These are phyloP conservation scores for Aleiodes leptofemur DNA, from an alignment of 2,888 invertebrate species.

Conservation along the genomic window DNA sequence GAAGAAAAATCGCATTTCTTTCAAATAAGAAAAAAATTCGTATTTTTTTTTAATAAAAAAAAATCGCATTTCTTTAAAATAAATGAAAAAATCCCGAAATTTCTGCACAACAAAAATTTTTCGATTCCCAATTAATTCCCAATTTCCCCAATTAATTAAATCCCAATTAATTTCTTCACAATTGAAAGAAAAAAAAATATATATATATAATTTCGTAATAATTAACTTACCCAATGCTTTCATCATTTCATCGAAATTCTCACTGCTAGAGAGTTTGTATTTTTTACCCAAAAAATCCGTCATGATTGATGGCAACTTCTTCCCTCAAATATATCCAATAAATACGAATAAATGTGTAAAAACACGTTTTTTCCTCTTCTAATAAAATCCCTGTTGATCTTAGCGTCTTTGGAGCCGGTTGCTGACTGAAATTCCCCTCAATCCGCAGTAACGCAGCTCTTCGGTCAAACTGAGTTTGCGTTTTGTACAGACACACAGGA, in stretches of 20 bases:
- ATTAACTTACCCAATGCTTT: conserved; percentile 85
- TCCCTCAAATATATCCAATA: neutral
- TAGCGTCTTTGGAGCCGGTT: conserved; percentile 47
- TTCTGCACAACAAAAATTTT: too few species aligned
- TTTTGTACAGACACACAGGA: conserved; percentile 14
- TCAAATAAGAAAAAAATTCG: too few species aligned
- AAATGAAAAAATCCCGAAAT: too few species aligned
- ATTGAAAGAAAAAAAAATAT: conserved; percentile 4
- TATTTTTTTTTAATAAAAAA: too few species aligned
- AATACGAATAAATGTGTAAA: neutral
- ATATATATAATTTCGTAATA: conserved; percentile 3
- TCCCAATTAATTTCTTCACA: conserved; percentile 2
- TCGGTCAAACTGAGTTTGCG: conserved; percentile 14
- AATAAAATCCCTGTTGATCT: conserved; percentile 32
- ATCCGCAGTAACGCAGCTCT: neutral
- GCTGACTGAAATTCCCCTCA: conserved; percentile 47
- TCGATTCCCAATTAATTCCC: neutral
- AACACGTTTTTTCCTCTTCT: neutral
- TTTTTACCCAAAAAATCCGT: conserved; percentile 80
- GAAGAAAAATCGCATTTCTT: too few species aligned
- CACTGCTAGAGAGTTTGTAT: conserved; percentile 87
- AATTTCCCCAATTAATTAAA: conserved; percentile 11
- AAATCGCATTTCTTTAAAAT: too few species aligned
- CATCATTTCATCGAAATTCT: conserved; percentile 94
- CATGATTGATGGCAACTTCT: conserved; percentile 39